Conservation (phyloP, 2,797 vertebrate species). For the Emydoidea blandingii region DNA sequence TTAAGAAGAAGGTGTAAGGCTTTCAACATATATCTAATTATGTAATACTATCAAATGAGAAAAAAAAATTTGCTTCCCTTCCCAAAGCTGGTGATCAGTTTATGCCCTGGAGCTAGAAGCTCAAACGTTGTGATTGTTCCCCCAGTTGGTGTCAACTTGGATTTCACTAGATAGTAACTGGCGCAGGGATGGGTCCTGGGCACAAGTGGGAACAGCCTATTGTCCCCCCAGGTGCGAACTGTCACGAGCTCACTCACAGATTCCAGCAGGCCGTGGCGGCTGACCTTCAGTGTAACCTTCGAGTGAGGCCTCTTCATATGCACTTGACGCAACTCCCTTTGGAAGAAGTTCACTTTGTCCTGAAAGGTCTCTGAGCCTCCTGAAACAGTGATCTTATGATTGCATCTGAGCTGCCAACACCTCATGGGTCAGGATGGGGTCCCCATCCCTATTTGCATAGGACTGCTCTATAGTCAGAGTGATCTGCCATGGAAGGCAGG, state of each 20-base stretch:
- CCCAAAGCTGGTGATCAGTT: not conserved
- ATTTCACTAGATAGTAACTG: not conserved
- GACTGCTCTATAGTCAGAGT: not conserved
- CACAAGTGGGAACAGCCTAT: not conserved
- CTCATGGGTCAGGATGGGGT: not conserved
- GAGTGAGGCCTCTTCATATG: slow-evolving; percentile 96
- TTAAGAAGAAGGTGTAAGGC: not conserved
- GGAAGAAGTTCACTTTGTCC: slow-evolving; percentile 99
- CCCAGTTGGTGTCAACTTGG: not conserved
- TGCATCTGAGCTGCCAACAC: slow-evolving; percentile 14
- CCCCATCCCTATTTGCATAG: not conserved
- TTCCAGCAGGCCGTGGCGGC: slow-evolving; percentile 91
- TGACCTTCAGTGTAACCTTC: slow-evolving; percentile 95
- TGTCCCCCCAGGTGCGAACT: not conserved
- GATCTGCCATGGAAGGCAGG: not conserved
- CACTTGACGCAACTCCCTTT: slow-evolving; percentile 94
- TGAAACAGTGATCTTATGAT: slow-evolving; percentile 71
- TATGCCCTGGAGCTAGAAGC: not conserved
- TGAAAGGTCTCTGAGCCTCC: slow-evolving; percentile 99
- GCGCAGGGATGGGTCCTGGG: not conserved
- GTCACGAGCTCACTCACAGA: slow-evolving; percentile 84
- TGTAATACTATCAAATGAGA: not conserved
- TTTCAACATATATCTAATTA: not conserved
- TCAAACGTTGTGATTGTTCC: rapidly evolving
- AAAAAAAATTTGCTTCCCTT: not conserved